These are phyloP conservation scores for Morpho achilles DNA, from an alignment of 2,888 invertebrate genomes.

Conservation along the genomic window DNA sequence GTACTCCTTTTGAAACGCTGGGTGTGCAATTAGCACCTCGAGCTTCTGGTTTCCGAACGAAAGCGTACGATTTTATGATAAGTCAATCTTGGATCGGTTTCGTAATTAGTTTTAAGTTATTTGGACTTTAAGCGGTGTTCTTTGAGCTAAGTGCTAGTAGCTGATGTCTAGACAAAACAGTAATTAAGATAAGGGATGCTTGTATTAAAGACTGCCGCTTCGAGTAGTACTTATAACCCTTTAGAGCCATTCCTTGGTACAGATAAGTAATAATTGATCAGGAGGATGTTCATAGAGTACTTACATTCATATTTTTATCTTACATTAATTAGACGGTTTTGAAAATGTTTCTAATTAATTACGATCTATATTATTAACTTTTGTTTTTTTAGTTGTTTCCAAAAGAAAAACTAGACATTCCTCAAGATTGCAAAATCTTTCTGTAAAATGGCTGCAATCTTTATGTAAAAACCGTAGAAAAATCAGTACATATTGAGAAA, in stretches of 20 bases:
- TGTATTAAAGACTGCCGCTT: slow-evolving; percentile 35
- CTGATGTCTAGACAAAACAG: slow-evolving; percentile 50
- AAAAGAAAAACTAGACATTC: too few relatives aligned
- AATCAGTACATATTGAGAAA: too few relatives aligned
- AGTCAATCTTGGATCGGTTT: slow-evolving; percentile 54
- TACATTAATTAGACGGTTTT: too few relatives aligned
- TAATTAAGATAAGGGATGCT: slow-evolving; percentile 58
- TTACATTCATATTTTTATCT: background rate
- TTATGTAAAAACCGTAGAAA: too few relatives aligned
- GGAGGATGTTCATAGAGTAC: background rate
- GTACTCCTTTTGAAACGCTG: slow-evolving; percentile 42
- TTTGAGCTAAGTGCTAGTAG: slow-evolving; percentile 26
- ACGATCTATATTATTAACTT: too few relatives aligned
- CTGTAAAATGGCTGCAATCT: too few relatives aligned
- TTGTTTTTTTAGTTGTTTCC: too few relatives aligned
- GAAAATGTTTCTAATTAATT: background rate
- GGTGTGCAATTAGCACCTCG: slow-evolving; percentile 52
- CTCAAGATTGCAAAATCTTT: too few relatives aligned
- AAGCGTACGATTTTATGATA: slow-evolving; percentile 55
- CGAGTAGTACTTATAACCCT: slow-evolving; percentile 63
- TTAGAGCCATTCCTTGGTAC: slow-evolving; percentile 44
- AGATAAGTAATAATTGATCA: slow-evolving; percentile 55
- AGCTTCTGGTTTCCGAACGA: slow-evolving; percentile 55
- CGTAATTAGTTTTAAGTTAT: slow-evolving; percentile 25
- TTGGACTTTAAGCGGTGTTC: slow-evolving; percentile 9